Base-by-base conservation (phyloP, 23 tunicate species). In the Botrylloides violaceus region DNA sequence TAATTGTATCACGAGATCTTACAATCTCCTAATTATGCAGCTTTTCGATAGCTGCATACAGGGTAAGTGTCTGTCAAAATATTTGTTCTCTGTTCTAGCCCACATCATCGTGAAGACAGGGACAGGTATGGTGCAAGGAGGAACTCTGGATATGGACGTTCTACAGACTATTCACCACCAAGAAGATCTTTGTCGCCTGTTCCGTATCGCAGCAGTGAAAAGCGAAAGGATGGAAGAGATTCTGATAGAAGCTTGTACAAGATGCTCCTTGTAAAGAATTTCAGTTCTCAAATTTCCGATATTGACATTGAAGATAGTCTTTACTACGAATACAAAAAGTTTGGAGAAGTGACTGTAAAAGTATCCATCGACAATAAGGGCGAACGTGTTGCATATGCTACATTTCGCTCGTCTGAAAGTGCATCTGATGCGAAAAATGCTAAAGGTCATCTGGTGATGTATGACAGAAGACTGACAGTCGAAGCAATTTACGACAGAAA, bases 281-380 rank as follows among this genome's bases (percentile, higher is more conserved):
- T 95, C 71, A 83, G 96, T 43, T 64, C 86, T 15, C 76, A 87
- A 74, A 63, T 87, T 29, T 36, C 49, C 49, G 80, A 76, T 20
- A 75, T 73, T 33, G 99, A 95, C 80, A 81, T 87, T 3, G 80
- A 82, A 79, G 96, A 95, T 9, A 87, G 99, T 65, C 76, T 95
- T 4, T 81, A 77, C 29, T 80, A 90, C 29, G 99, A 95, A 47
- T 95, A 90, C 73, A 76, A 70, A 32, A 90, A 83, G 61, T 95
- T 82, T 79, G 99, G 99, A 5, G 92, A 95, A 32, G 84, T 87
- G 53, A 66, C 59, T 25, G 78, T 90, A 0, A 68, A 73, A 57
- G 97, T 90, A n/a, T 71, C 80, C 2, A 61, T 62, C 3, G 90
- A 90, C 66, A 66, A 62, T 71, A n/a, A 50, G 27, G 96, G 88